Conservation (phyloP, 2,888 invertebrate species). For the Cerastoderma edule region DNA sequence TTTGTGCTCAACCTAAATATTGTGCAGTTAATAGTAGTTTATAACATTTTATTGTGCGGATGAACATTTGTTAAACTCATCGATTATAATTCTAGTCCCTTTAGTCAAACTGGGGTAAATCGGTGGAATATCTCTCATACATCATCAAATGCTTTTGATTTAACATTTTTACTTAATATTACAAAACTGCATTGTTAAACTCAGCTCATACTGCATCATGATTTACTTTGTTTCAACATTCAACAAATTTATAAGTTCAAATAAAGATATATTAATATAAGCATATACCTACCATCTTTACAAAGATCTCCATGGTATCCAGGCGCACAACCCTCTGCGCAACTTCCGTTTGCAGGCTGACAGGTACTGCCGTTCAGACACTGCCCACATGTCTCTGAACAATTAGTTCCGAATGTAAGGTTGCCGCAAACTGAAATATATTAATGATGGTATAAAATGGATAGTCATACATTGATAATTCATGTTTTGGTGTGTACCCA, state of each 20-base stretch:
- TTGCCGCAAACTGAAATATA: background rate
- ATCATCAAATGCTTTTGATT: too few species aligned
- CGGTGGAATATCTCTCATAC: background rate
- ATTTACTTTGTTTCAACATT: too few species aligned
- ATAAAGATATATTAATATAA: too few species aligned
- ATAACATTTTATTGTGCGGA: background rate
- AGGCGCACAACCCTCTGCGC: background rate
- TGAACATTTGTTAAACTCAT: background rate
- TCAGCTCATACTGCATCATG: too few species aligned
- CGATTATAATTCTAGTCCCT: background rate
- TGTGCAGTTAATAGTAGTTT: too few species aligned
- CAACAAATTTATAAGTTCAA: too few species aligned
- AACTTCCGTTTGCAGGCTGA: slow-evolving; percentile 5
- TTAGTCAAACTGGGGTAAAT: background rate
- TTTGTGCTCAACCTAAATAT: too few species aligned
- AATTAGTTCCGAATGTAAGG: background rate
- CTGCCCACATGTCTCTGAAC: background rate
- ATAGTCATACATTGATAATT: background rate
- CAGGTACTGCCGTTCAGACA: background rate
- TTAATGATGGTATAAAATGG: background rate
- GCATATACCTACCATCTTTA: slow-evolving; percentile 10
- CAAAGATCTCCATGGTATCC: slow-evolving; percentile 1
- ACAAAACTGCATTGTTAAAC: too few species aligned
- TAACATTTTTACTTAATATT: too few species aligned
- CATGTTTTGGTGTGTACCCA: background rate